Conservation (phyloP, 2,797 vertebrate species). For the Huso huso region DNA sequence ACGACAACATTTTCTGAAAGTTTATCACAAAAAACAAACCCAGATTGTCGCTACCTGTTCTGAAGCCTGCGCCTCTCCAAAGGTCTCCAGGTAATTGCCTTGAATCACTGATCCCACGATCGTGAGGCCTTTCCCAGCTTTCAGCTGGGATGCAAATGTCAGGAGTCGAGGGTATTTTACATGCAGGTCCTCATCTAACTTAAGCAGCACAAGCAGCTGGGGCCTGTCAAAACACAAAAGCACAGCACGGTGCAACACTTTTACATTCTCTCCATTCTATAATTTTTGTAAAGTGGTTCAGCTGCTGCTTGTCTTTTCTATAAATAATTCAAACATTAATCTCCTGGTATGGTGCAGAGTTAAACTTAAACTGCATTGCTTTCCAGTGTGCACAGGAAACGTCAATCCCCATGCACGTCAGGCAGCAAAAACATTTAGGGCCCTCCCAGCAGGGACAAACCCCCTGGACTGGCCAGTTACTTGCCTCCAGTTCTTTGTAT, state of each 20-base stretch:
- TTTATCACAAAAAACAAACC: too few species aligned
- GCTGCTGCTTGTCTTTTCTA: too few species aligned
- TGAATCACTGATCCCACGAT: slow-evolving; percentile 91
- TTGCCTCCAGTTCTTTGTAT: slow-evolving; percentile 98
- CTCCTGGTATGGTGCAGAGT: too few species aligned
- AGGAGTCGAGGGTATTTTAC: slow-evolving; percentile 91
- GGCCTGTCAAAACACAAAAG: slow-evolving; percentile 55
- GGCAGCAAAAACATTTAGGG: too few species aligned
- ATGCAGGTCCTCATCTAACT: slow-evolving; percentile 91
- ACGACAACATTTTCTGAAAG: too few species aligned
- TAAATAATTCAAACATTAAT: too few species aligned
- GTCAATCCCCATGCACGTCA: too few species aligned
- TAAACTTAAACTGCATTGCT: too few species aligned
- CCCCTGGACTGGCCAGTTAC: background rate
- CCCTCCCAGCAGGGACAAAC: too few species aligned
- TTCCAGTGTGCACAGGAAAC: too few species aligned
- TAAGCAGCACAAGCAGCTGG: slow-evolving; percentile 87
- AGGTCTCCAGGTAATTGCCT: slow-evolving; percentile 90
- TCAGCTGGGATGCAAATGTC: slow-evolving; percentile 92
- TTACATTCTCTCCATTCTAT: background rate
- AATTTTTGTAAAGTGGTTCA: background rate
- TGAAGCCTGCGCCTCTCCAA: slow-evolving; percentile 88
- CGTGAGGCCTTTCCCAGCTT: slow-evolving; percentile 92
- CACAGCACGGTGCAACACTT: background rate
- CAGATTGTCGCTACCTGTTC: slow-evolving; percentile 69